Conservation (phyloP, 2,888 invertebrate genomes). For the Latheticus oryzae region DNA sequence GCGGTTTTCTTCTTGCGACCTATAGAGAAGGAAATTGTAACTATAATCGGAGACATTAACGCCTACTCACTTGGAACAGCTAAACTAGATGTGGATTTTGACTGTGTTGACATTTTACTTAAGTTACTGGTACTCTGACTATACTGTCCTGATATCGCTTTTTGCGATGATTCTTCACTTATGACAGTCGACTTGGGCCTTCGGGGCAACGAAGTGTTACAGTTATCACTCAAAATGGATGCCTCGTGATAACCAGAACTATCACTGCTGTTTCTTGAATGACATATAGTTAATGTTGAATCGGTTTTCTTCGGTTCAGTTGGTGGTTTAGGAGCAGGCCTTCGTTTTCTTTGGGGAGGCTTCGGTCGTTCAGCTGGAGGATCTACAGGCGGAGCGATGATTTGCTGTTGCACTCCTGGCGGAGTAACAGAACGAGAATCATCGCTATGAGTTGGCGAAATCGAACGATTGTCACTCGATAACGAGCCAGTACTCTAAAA, state of each 20-base stretch:
- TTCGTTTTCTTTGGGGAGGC: conserved; percentile 68
- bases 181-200: conserved; percentile 60
- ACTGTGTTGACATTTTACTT: conserved; percentile 60
- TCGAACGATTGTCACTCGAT: conserved; percentile 64
- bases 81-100: conserved; percentile 64
- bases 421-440: conserved; percentile 67
- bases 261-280: conserved; percentile 79
- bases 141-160: conserved; percentile 47
- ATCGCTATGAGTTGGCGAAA: conserved; percentile 73
- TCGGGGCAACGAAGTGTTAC: conserved; percentile 63
- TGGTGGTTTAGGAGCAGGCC: conserved; percentile 72
- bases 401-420: conserved; percentile 57
- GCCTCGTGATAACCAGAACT: conserved; percentile 80
- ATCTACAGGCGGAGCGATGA: conserved; percentile 55
- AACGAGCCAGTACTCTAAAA: conserved; percentile 63
- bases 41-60: conserved; percentile 1
- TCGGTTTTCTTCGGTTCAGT: conserved; percentile 50
- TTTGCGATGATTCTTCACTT: conserved; percentile 44
- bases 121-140: conserved; percentile 62
- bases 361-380: conserved; percentile 65
- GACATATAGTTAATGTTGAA: conserved; percentile 69
- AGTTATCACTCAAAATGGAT: conserved; percentile 73
- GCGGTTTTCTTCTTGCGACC: conserved; percentile 73
- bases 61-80: conserved; percentile 57
- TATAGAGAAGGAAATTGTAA: conserved; percentile 45